Base-by-base conservation (phyloP, 2,113 vertebrate genomes). In the Paratilapia polleni region DNA sequence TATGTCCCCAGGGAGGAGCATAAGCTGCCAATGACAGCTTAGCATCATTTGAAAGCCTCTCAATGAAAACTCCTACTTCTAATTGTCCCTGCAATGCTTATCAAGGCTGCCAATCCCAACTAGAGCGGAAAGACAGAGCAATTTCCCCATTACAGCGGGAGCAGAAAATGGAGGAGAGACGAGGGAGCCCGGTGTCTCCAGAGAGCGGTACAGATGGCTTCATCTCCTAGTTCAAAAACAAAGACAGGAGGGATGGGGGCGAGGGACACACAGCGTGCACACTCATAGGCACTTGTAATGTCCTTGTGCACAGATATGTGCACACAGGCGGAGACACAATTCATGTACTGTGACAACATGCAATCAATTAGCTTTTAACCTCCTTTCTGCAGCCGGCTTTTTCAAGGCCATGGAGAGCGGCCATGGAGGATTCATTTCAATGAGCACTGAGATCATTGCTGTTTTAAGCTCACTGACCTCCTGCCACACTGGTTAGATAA, bases 121-220 rank as follows among this genome's bases (percentile, higher is more conserved):
- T 93, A 92, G 94, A 95, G 94, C 92, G 90, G 93, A 95, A 95
- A 96, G 91, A 92, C 87, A 82, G 91, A 93, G 87, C 94, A 92
- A 95, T 95, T 94, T 95, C 89, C 93, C 91, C 90, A 94, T 93
- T 94, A 93, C 85, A 80, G 88, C 63, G 7, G 90, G 82, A 92
- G 93, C 88, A 92, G 91, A 91, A 93, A 91, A 93, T 88, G 89
- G 87, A 93, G 88, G 89, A 81, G 87, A 88, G 90, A 90, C 54
- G 62, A 76, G 91, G 91, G 93, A 93, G 92, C 74, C 66, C 1
- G 6, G 81, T 73, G 87, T 93, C 95, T 95, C 94, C 80, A 78
- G 94, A 94, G 93, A 94, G 78, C 77, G 1, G 86, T 83, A 70
- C 94, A 95, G 94, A 94, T 95, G 95, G 93, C 93, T 95, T 94